phyloP scores from a whole-genome alignment of 2,113 vertebrate genomes.

The Onychostruthus taczanowskii region DNA sequence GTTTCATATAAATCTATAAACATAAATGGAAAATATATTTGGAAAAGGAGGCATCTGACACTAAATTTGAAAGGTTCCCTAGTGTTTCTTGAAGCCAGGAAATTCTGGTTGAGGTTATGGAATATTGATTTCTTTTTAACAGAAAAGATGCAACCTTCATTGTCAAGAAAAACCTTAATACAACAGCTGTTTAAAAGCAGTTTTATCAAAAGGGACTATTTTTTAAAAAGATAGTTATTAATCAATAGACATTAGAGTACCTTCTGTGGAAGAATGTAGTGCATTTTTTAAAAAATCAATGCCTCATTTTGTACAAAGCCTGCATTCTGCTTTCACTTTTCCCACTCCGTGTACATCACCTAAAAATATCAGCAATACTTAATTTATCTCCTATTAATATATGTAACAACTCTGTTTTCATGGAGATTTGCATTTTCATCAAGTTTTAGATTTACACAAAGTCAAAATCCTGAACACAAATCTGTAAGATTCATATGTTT shows the following conservation, averaged over 20 bases:
- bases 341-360: background rate
- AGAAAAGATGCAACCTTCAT: constrained; percentile 9
- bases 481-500: background rate
- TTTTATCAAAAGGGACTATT: background rate
- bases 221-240: background rate
- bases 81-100: background rate
- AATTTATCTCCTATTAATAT: background rate
- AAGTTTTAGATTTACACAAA: background rate
- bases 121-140: constrained; percentile 47
- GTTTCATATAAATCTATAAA: constrained; percentile 20
- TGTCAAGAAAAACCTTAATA: constrained; percentile 17
- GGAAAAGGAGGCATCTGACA: background rate
- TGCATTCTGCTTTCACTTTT: constrained; percentile 37
- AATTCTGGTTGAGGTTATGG: constrained; percentile 30
- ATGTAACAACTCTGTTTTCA: background rate
- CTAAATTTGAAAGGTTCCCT: constrained; percentile 6
- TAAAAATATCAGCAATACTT: constrained; percentile 27
- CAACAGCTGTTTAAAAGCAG: constrained; percentile 28
- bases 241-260: constrained; percentile 16
- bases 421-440: background rate
- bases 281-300: constrained; percentile 35
- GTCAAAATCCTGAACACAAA: background rate
- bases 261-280: constrained; percentile 21
- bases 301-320: constrained; percentile 40
- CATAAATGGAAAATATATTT: background rate